Evolutionary conservation across 2,113 vertebrate genomes (phyloP).

Genomic region (Tricholaema leucomelas): DNA sequence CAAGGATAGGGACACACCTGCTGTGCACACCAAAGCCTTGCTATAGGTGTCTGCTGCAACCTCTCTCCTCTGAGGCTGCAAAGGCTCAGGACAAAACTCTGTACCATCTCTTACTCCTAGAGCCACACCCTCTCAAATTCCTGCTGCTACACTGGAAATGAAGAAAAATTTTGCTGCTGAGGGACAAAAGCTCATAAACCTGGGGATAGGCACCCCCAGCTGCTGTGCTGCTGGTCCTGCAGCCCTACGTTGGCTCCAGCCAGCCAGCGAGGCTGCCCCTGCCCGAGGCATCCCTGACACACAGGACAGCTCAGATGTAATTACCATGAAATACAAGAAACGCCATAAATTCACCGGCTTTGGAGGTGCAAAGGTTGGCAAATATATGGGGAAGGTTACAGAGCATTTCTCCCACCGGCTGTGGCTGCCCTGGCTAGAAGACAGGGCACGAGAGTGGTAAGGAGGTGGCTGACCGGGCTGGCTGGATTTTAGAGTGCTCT

Average conservation of each 20-base stretch:
- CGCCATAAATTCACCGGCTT: neutral
- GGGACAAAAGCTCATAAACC: neutral
- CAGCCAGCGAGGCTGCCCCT: neutral
- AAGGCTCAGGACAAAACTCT: neutral
- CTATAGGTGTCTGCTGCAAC: neutral
- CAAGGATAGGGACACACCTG: neutral
- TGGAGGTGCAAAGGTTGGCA: neutral
- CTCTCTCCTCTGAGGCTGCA: neutral
- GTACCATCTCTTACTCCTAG: neutral
- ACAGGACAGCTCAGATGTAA: neutral
- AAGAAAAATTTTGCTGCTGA: neutral
- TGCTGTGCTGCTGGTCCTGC: neutral
- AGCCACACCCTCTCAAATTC: neutral
- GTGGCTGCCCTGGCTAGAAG: rapidly evolving
- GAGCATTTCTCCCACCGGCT: neutral
- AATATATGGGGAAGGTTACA: neutral
- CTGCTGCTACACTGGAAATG: neutral
- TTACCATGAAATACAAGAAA: slow-evolving; percentile 14
- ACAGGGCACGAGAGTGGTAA: rapidly evolving
- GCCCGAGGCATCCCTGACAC: slow-evolving; percentile 6
- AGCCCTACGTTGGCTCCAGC: neutral
- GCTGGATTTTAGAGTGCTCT: neutral
- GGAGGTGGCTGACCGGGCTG: neutral
- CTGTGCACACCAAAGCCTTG: neutral
- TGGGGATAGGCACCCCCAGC: neutral